Conservation (phyloP, 2,113 vertebrate genomes). For the Phaethornis superciliosus region DNA sequence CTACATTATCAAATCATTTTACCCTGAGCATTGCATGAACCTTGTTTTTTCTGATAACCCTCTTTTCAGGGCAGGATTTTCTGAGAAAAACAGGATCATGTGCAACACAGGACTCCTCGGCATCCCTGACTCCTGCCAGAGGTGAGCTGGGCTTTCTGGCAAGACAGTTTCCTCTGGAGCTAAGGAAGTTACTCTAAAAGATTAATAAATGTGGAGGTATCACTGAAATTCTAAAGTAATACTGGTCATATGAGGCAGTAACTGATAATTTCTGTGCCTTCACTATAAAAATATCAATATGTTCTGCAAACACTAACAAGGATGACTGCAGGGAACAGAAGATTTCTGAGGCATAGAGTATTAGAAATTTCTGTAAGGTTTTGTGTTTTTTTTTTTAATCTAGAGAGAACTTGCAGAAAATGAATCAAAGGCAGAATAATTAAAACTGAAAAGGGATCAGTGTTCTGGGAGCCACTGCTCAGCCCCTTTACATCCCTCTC, state of each 20-base stretch:
- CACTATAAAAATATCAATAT: neutral
- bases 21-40: neutral
- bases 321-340: neutral
- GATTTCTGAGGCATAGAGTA: neutral
- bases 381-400: neutral
- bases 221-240: neutral
- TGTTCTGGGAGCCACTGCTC: too few relatives aligned
- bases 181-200: neutral
- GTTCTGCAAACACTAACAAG: neutral
- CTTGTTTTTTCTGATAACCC: neutral
- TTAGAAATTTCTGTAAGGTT: neutral
- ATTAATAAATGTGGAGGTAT: neutral
- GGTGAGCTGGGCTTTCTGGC: neutral
- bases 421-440: neutral
- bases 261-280: neutral
- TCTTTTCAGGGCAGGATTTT: neutral
- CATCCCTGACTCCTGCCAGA: neutral
- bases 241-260: neutral
- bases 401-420: neutral
- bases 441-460: neutral
- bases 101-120: neutral
- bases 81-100: neutral
- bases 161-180: neutral
- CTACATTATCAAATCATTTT: neutral
- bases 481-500: too few relatives aligned